These are phyloP conservation scores for Falco biarmicus DNA, from an alignment of 2,797 vertebrate species.

Conservation along the genomic window DNA sequence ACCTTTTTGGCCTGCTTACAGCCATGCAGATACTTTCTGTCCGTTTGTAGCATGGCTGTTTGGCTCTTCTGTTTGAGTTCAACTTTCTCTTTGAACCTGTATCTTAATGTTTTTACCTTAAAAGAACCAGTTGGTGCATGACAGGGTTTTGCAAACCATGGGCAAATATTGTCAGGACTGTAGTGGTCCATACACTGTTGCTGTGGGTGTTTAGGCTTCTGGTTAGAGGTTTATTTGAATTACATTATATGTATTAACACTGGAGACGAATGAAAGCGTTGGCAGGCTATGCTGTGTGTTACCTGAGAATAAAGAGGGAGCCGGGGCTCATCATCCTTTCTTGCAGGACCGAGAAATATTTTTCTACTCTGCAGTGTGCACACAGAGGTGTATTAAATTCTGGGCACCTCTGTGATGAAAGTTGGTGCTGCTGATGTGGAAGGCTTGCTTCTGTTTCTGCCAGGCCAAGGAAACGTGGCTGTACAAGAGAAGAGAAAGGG, in stretches of 20 bases:
- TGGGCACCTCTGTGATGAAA: not conserved
- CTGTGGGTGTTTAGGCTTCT: not conserved
- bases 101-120: not conserved
- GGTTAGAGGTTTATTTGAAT: not conserved
- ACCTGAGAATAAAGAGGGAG: not conserved
- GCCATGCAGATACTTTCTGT: not conserved
- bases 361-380: not conserved
- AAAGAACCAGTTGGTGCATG: not conserved
- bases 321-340: not conserved
- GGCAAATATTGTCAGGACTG: not conserved
- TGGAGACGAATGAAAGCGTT: not conserved
- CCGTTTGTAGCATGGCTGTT: not conserved
- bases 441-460: not conserved
- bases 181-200: fast-evolving
- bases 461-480: slow-evolving; percentile 19
- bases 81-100: not conserved
- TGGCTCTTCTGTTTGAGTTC: not conserved
- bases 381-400: not conserved
- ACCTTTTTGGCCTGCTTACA: not conserved
- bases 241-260: not conserved
- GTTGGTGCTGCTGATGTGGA: not conserved
- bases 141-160: fast-evolving
- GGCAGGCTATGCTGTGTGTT: fast-evolving
- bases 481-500: not conserved
- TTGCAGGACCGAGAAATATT: not conserved